Conservation (phyloP, 2,113 vertebrate species). For the Anhinga anhinga region DNA sequence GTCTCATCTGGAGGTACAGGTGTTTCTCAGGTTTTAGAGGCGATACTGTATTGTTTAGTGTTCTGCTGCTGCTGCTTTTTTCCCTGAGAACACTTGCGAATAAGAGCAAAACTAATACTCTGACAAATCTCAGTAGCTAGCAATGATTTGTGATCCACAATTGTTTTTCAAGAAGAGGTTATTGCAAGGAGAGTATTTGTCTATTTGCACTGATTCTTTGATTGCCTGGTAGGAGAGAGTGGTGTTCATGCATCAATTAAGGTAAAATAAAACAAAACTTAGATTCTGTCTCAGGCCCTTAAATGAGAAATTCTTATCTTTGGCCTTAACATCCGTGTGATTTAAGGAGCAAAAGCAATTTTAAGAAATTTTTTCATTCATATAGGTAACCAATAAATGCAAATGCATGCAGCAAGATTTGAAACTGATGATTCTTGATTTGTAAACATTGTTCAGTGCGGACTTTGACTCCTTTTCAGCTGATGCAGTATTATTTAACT, state of each 20-base stretch:
- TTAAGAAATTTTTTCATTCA: background rate
- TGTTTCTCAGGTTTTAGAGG: background rate
- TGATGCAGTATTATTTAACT: background rate
- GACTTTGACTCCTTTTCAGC: background rate
- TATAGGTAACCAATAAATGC: background rate
- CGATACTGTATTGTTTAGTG: background rate
- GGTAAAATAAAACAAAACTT: background rate
- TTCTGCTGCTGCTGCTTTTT: background rate
- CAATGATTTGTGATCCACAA: background rate
- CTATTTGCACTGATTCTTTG: background rate
- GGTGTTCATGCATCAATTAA: background rate
- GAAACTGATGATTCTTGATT: background rate
- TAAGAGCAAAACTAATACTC: background rate
- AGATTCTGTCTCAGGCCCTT: background rate
- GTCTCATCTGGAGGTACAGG: background rate
- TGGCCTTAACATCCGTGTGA: background rate
- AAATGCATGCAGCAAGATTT: background rate
- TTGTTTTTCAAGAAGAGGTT: background rate
- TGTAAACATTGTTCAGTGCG: background rate
- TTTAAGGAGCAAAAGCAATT: background rate
- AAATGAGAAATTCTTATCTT: background rate
- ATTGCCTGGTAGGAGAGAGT: background rate
- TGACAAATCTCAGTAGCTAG: background rate
- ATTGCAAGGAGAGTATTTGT: background rate
- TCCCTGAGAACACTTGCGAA: background rate